Evolutionary conservation across 2,797 vertebrate genomes (phyloP).

Genomic region (Spondyliosoma cantharus): DNA sequence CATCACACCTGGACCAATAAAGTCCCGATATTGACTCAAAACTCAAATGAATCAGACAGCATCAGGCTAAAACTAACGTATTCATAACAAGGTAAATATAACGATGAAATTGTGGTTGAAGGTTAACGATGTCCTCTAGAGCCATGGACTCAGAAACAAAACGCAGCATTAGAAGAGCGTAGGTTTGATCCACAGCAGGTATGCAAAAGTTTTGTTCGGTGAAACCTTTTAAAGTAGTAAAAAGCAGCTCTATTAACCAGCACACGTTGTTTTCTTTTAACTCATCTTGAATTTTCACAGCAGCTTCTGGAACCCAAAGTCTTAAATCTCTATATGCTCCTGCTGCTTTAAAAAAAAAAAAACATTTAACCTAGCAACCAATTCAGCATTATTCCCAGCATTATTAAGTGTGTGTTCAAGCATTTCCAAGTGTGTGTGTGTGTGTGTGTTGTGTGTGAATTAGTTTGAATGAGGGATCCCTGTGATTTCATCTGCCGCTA

Average conservation of each 20-base stretch:
- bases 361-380: slow-evolving; percentile 41
- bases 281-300: slow-evolving; percentile 54
- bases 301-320: slow-evolving; percentile 31
- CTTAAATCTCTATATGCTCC: slow-evolving; percentile 61
- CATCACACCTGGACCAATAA: too few species aligned
- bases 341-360: slow-evolving; percentile 40
- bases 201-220: too few species aligned
- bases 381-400: slow-evolving; percentile 53
- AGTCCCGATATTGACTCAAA: too few species aligned
- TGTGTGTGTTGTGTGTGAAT: slow-evolving; percentile 11
- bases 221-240: neutral
- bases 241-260: slow-evolving; percentile 18
- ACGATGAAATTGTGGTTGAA: too few species aligned
- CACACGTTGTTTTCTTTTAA: slow-evolving; percentile 29
- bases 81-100: too few species aligned
- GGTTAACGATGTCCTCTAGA: too few species aligned
- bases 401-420: slow-evolving; percentile 49
- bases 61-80: too few species aligned
- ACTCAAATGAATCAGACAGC: too few species aligned
- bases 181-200: too few species aligned
- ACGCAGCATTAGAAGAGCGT: too few species aligned
- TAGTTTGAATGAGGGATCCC: slow-evolving; percentile 44
- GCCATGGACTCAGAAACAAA: too few species aligned
- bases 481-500: slow-evolving; percentile 43
- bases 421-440: neutral